Base-by-base conservation (phyloP, 2,888 invertebrate species). In the Nemapogon koenigi region DNA sequence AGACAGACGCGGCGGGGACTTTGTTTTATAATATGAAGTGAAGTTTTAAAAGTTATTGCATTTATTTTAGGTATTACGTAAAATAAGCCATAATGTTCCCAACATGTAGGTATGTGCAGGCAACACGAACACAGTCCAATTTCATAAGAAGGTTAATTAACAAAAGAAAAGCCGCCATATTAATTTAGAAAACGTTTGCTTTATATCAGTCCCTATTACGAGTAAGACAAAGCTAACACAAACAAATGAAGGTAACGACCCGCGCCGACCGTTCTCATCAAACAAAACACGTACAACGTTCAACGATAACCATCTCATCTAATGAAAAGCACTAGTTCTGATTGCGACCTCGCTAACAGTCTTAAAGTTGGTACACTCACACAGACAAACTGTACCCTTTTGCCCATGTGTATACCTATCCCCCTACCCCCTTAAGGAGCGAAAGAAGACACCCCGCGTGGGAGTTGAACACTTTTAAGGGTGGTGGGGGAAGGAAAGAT, bases 311-410 rank as follows among this genome's bases (percentile, higher is more conserved):
- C 66, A 67, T 71, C 67, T 62, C 56, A 16, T 62, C 69, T 72
- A 75, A 76, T 76, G 75, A 75, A 72, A 72, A 71, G 66, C 67
- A 59, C 60, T 62, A 57, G 56, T 62, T 62, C 65, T 72, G 73
- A 75, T 75, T 75, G 72, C 73, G 70, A 66, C 66, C 72, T 67
- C 67, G 57, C 61, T 68, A 71, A 71, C 72, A 70, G 71, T 78
- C 75, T 78, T 72, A 69, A 71, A 70, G 66, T 68, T 71, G 56
- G 28, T 59, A 39, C 57, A 43, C 57, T 52, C 67, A 50, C 70
- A 69, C 67, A 65, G 55, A 59, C 44, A 46, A 49, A 53, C 43
- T n/a, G n/a, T 14, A 46, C 36, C 42, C 25, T 15, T 22, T 15
- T 13, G 22, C 25, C 30, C 16, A 28, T 28, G 11, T 11, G 11